Evolutionary conservation across 1,140 invertebrate species (phyloP), one percentile per base, ranked within the genome.

Genomic region (Yoshiicerus persimilis): DNA sequence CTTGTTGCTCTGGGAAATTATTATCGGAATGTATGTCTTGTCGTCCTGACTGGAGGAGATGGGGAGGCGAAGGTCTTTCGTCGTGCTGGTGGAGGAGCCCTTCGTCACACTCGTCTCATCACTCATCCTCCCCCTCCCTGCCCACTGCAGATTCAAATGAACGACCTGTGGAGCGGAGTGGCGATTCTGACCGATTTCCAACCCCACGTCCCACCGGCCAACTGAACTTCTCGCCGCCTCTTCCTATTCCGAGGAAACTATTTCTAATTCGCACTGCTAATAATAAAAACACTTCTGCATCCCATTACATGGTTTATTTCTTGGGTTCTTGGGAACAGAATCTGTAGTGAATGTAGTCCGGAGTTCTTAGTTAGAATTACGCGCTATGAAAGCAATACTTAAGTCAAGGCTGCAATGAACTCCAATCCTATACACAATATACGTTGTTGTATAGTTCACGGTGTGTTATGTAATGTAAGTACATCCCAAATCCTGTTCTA

Each of bases 101-200:
- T 80, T 80, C 75, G 75, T 80, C 32, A 80, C 75, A 20, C 75
- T 80, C 32, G 75, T 80, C 75, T 80, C 75, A 80, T 80, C 34
- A 80, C 75, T 80, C 75, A 80, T 80, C 36, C 16, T 77, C 70
- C 32, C 34, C 20, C 16, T 1, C 13, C 41, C 47, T 4, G n/a
- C 47, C 16, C 13, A 56, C 13, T 4, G 0, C 47, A 5, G 47
- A 4, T 41, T 4, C 41, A 1, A 47, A 47, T 47, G 13, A 47
- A 16, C 38, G 2, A 39, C 38, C 38, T 11, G 9, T 39, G 38
- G n/a, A n/a, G n/a, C n/a, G n/a, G 11, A 47, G 47, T n/a, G 1
- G 0, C 1, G 20, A 56, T 4, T 56, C 47, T 5, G 16, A 56
- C 3, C 11, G 4, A 47, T 4, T 47, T 2, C 11, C 11, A 4